A percentile compares a stretch with the other conserved stretches of the same genome.
Evolutionary conservation across 2,113 vertebrate species (phyloP).

Genomic region (Opisthocomus hoazin): DNA sequence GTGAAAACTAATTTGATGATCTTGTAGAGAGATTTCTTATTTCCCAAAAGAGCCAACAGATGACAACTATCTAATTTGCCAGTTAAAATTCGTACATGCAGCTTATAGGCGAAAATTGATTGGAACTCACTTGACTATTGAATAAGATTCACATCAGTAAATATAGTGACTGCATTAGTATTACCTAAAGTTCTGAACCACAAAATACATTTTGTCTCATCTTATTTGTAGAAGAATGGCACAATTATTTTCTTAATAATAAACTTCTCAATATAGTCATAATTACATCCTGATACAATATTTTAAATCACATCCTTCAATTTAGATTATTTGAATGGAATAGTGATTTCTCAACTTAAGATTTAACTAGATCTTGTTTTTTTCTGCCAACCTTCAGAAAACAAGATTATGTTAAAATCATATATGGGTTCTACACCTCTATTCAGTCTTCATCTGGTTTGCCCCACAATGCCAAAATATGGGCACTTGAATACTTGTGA

Average conservation of each 20-base stretch:
- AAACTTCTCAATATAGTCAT: slow-evolving; percentile 61
- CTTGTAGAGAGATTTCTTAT: slow-evolving; percentile 38
- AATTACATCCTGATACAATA: slow-evolving; percentile 59
- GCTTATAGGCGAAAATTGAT: slow-evolving; percentile 56
- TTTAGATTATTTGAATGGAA: slow-evolving; percentile 54
- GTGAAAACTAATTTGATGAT: slow-evolving; percentile 57
- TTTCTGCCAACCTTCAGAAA: background rate
- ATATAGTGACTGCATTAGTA: slow-evolving; percentile 46
- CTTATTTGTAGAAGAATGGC: slow-evolving; percentile 61
- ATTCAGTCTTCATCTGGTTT: background rate
- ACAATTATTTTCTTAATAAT: slow-evolving; percentile 69
- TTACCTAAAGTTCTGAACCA: slow-evolving; percentile 46
- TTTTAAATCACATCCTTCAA: slow-evolving; percentile 55
- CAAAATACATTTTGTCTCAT: slow-evolving; percentile 59
- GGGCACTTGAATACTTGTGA: rapidly evolving
- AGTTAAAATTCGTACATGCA: slow-evolving; percentile 61
- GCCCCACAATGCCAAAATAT: background rate
- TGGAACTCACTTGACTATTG: slow-evolving; percentile 60
- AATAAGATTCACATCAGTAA: slow-evolving; percentile 67
- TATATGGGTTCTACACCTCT: background rate
- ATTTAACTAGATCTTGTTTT: slow-evolving; percentile 38
- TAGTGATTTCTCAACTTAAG: slow-evolving; percentile 43
- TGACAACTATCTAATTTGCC: slow-evolving; percentile 62
- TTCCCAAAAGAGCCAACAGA: slow-evolving; percentile 58
- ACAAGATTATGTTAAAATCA: slow-evolving; percentile 6